Percentiles rank a stretch among this genome's conserved stretches.
These are phyloP conservation scores for Eupeodes luniger DNA, from an alignment of 2,888 invertebrate genomes.

Conservation along the genomic window DNA sequence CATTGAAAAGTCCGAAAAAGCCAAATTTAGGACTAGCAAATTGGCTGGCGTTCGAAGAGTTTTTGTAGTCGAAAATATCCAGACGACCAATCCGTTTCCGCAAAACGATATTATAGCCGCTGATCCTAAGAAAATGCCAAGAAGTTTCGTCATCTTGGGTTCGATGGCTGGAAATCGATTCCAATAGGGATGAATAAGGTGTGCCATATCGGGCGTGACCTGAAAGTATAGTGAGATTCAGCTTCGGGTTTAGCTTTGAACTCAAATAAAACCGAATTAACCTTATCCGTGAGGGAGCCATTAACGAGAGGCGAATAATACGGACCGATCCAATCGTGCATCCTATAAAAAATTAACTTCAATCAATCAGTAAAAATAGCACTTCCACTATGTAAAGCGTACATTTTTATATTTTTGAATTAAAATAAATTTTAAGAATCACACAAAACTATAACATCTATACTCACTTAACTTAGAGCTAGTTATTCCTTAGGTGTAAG, in stretches of 20 bases:
- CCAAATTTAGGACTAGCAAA: conserved; percentile 94
- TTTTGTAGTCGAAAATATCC: conserved; percentile 83
- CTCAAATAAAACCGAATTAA: conserved; percentile 79
- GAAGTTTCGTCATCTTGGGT: conserved; percentile 93
- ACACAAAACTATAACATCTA: neutral
- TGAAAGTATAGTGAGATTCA: conserved; percentile 29
- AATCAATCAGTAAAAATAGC: neutral
- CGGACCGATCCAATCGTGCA: conserved; percentile 80
- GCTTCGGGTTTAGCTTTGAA: neutral
- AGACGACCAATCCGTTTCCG: conserved; percentile 83
- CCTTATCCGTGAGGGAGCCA: conserved; percentile 93
- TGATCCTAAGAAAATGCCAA: conserved; percentile 91
- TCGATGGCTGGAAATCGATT: conserved; percentile 95
- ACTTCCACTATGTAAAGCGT: conserved; percentile 7
- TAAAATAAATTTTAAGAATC: neutral
- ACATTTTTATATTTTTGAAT: neutral
- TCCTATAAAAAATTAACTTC: conserved; percentile 83
- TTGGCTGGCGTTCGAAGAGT: conserved; percentile 94
- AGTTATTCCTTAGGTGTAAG: neutral
- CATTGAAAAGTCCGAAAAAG: conserved; percentile 93
- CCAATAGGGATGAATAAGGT: conserved; percentile 90
- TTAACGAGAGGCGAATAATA: conserved; percentile 85
- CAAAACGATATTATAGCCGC: conserved; percentile 80
- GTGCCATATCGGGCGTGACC: conserved; percentile 87
- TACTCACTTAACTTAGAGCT: neutral